Conservation (phyloP, 1,140 invertebrate genomes). For the Hycleus phaleratus region DNA sequence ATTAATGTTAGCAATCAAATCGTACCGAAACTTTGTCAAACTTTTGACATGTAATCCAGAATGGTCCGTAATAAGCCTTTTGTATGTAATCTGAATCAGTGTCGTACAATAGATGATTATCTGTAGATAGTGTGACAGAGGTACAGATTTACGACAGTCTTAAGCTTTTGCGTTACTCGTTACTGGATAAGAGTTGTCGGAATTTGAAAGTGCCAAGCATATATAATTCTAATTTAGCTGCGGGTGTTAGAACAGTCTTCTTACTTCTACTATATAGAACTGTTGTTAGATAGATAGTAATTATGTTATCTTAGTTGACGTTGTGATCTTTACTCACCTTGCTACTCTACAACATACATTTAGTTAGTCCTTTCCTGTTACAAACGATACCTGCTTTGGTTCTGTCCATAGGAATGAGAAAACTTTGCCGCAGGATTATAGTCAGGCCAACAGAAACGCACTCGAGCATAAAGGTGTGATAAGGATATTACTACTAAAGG, state of each 20-base stretch:
- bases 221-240: conserved; percentile 22
- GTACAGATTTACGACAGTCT: conserved; percentile 24
- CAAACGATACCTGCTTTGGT: conserved; percentile 12
- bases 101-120: conserved; percentile 19
- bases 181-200: conserved; percentile 12
- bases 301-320: conserved; percentile 23
- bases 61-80: conserved; percentile 5
- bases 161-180: conserved; percentile 4
- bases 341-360: conserved; percentile 16
- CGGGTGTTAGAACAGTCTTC: background rate
- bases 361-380: conserved; percentile 15
- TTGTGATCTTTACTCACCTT: conserved; percentile 24
- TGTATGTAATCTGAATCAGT: conserved; percentile 8
- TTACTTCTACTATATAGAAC: too few relatives aligned
- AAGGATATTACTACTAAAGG: conserved; percentile 23
- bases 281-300: conserved; percentile 5
- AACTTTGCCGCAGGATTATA: conserved; percentile 19
- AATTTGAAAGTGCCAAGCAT: conserved; percentile 10
- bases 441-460: conserved; percentile 17
- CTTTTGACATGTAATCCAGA: conserved; percentile 12
- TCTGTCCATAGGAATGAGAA: conserved; percentile 16
- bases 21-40: background rate
- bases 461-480: conserved; percentile 23
- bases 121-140: conserved; percentile 13
- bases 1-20: too few relatives aligned